Evolutionary conservation across 53 echinoderm and acorn worm species (phyloP).

Genomic region (Paracentrotus lividus): DNA sequence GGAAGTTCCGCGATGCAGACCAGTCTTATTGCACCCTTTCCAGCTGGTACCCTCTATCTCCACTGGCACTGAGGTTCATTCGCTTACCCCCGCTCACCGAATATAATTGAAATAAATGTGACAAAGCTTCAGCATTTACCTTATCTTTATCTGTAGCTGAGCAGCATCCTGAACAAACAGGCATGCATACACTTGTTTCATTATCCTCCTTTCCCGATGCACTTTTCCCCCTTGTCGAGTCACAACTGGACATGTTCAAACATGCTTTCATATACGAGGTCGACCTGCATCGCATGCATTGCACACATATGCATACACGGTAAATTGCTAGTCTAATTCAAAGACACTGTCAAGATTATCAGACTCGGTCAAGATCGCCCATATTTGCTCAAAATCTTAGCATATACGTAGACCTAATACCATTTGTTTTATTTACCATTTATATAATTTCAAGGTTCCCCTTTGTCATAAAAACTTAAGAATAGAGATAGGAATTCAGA

Average conservation of each 20-base stretch:
- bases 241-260: constrained; percentile 58
- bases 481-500: too few species aligned
- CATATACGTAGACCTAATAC: too few species aligned
- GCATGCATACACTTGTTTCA: constrained; percentile 57
- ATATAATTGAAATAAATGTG: constrained; percentile 19
- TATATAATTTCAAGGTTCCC: too few species aligned
- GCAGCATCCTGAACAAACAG: constrained; percentile 42
- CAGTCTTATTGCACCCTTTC: constrained; percentile 1
- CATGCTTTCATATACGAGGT: constrained; percentile 36
- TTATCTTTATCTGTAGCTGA: constrained; percentile 3
- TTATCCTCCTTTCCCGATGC: constrained; percentile 33
- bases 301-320: neutral
- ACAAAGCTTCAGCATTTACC: neutral
- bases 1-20: constrained; percentile 36
- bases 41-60: constrained; percentile 4
- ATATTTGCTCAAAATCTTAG: too few species aligned
- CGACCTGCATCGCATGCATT: constrained; percentile 1
- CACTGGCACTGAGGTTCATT: neutral
- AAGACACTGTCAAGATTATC: neutral
- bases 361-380: too few species aligned
- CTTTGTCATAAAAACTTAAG: too few species aligned
- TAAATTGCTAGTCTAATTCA: neutral
- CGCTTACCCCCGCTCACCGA: neutral
- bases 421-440: too few species aligned
- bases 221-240: constrained; percentile 22